Conservation (phyloP, 2,888 invertebrate species). For the Agrochola lota region DNA sequence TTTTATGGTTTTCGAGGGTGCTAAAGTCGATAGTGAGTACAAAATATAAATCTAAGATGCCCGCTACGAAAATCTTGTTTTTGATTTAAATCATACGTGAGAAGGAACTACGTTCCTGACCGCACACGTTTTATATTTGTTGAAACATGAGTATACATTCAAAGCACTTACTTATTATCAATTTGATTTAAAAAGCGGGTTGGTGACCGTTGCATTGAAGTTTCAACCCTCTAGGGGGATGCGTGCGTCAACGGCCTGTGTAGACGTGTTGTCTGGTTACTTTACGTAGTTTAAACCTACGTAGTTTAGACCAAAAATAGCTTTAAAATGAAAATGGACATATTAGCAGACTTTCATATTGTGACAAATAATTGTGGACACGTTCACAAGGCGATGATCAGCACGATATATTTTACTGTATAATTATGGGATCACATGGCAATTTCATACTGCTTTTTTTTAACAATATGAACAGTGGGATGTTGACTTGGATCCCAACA, state of each 20-base stretch:
- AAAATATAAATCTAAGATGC: not conserved
- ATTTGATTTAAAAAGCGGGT: not conserved
- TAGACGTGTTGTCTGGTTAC: conserved; percentile 9
- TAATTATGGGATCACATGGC: too few relatives aligned
- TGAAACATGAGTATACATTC: too few relatives aligned
- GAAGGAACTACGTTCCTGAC: not conserved
- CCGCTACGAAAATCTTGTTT: not conserved
- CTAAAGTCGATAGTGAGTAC: not conserved
- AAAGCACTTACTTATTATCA: too few relatives aligned
- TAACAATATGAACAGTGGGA: too few relatives aligned
- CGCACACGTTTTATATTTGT: not conserved
- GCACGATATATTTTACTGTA: too few relatives aligned
- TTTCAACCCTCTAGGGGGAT: conserved; percentile 23
- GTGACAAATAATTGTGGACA: not conserved
- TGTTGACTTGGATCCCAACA: too few relatives aligned
- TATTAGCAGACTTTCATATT: not conserved
- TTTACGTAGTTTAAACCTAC: conserved; percentile 19
- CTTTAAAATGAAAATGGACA: not conserved
- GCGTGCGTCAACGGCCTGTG: conserved; percentile 19
- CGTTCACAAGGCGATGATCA: not conserved
- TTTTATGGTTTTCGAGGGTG: not conserved
- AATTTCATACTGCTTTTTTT: too few relatives aligned
- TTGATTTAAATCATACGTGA: too few relatives aligned
- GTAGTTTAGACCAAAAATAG: not conserved
- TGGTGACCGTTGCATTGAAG: conserved; percentile 9